Evolutionary conservation across 1,140 invertebrate species (phyloP).

Genomic region (Bombus waltoni): DNA sequence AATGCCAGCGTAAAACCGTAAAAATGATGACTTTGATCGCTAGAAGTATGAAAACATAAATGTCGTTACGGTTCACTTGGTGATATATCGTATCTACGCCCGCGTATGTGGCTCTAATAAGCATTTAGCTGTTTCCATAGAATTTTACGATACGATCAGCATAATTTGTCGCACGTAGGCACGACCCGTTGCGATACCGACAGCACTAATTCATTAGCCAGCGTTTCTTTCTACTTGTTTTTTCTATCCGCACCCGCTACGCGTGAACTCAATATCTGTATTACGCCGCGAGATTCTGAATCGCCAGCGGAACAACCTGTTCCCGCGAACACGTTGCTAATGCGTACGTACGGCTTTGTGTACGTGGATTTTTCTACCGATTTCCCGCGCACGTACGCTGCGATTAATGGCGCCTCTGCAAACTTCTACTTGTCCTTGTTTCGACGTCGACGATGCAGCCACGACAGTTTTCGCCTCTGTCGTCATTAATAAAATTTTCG

Average conservation of each 20-base stretch:
- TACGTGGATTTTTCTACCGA: neutral
- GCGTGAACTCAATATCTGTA: conserved; percentile 38
- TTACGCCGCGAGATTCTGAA: conserved; percentile 31
- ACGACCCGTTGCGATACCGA: conserved; percentile 46
- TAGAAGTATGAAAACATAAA: conserved; percentile 54
- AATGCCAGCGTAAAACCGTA: conserved; percentile 28
- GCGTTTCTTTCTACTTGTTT: conserved; percentile 21
- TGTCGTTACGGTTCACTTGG: conserved; percentile 48
- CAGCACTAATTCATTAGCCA: conserved; percentile 52
- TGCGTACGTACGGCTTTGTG: neutral
- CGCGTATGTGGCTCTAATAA: conserved; percentile 42
- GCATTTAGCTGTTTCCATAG: conserved; percentile 51
- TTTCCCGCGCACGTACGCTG: neutral
- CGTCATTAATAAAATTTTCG: too few relatives aligned
- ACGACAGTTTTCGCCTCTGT: too few relatives aligned
- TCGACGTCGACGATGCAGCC: too few relatives aligned
- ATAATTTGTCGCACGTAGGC: conserved; percentile 48
- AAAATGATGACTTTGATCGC: conserved; percentile 50
- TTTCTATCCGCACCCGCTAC: conserved; percentile 23
- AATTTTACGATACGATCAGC: conserved; percentile 52
- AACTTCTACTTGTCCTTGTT: neutral
- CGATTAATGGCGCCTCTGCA: too few relatives aligned
- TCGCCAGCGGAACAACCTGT: conserved; percentile 39
- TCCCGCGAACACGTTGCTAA: conserved; percentile 5
- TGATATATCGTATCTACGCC: conserved; percentile 39